phyloP scores from a whole-genome alignment of 2,888 invertebrate species.

The Altica lythri region DNA sequence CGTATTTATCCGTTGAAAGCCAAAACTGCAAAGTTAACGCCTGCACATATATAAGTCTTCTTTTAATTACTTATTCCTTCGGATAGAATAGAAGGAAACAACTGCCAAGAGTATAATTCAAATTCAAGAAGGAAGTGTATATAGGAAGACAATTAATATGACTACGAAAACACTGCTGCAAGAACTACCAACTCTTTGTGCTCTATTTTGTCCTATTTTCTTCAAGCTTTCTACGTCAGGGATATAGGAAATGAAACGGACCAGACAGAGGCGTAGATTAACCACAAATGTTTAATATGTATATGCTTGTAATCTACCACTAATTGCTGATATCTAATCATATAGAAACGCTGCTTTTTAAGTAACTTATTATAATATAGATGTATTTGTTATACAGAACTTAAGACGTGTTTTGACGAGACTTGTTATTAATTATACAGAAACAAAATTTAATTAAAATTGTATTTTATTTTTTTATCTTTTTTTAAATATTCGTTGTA shows the following conservation, averaged over 20 bases:
- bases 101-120: conserved; percentile 33
- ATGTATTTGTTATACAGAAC: no score
- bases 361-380: no score
- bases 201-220: conserved; percentile 30
- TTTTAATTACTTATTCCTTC: conserved; percentile 31
- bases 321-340: no score
- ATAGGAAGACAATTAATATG: conserved; percentile 41
- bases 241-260: conserved; percentile 25
- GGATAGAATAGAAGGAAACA: conserved; percentile 21
- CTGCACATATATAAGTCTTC: conserved; percentile 33
- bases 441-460: no score
- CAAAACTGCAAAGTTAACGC: neutral
- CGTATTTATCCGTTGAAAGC: neutral
- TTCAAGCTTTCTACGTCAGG: conserved; percentile 14
- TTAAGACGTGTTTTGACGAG: no score
- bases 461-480: no score
- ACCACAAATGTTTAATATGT: neutral
- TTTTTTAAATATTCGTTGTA: no score
- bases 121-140: conserved; percentile 35
- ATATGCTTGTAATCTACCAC: no score
- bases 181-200: conserved; percentile 27
- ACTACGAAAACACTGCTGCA: conserved; percentile 32
- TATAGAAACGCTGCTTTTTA: no score
- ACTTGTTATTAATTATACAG: no score
- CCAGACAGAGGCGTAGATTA: conserved; percentile 20